Conservation (phyloP, 2,797 vertebrate genomes). For the Pangasius mekongensis region DNA sequence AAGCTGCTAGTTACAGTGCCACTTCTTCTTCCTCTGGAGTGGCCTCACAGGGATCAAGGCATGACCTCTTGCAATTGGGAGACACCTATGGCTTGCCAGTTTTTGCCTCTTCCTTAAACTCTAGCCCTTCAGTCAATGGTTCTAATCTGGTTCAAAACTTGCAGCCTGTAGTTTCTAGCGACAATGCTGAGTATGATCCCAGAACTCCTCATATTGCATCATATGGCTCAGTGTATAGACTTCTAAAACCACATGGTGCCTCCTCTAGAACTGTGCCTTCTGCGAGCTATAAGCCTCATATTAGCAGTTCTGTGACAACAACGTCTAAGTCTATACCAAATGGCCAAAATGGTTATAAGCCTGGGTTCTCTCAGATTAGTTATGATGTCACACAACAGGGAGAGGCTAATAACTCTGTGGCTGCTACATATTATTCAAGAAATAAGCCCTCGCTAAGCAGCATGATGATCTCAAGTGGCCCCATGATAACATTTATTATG, state of each 20-base stretch:
- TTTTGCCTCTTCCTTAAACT: background rate
- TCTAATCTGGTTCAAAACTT: background rate
- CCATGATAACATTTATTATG: constrained; percentile 11
- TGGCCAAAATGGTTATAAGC: background rate
- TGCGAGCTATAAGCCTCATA: background rate
- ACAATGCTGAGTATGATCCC: background rate
- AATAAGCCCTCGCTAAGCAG: background rate
- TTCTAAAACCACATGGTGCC: background rate
- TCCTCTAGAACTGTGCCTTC: background rate
- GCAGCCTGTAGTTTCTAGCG: background rate
- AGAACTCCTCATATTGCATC: background rate
- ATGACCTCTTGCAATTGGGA: background rate
- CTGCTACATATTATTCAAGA: background rate
- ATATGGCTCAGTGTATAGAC: constrained; percentile 8
- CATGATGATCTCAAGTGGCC: constrained; percentile 11
- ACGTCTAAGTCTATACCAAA: background rate
- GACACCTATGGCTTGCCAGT: background rate
- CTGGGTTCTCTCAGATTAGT: background rate
- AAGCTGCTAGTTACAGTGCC: background rate
- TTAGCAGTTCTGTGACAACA: background rate
- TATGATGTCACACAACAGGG: background rate
- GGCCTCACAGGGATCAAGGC: background rate
- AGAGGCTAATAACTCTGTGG: background rate
- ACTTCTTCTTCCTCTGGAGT: background rate
- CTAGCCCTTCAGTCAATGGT: background rate